Conservation (phyloP, 1,140 invertebrate genomes). For the Drosophila serrata region DNA sequence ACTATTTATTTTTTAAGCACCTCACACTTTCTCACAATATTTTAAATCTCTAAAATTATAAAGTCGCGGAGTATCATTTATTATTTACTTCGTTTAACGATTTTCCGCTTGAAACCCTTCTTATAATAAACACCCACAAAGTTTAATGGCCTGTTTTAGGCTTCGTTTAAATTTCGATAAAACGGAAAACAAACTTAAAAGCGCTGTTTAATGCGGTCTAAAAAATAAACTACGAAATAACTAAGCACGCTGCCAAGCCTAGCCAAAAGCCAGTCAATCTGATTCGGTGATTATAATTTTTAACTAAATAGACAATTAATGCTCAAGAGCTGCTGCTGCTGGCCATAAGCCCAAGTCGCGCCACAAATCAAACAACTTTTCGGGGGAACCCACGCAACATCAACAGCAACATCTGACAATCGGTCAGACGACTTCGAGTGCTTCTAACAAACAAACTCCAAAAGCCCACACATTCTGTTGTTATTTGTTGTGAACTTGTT, state of each 20-base stretch:
- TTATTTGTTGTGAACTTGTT: conserved; percentile 73
- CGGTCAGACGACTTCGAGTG: conserved; percentile 71
- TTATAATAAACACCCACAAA: conserved; percentile 42
- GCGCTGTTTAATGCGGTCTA: conserved; percentile 3
- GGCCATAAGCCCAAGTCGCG: conserved; percentile 30
- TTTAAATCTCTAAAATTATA: not conserved
- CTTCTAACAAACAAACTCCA: conserved; percentile 69
- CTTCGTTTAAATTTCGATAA: conserved; percentile 30
- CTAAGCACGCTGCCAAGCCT: conserved; percentile 5
- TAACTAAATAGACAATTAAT: conserved; percentile 73
- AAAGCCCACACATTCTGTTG: conserved; percentile 64
- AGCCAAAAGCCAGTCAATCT: conserved; percentile 14
- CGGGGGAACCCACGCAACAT: conserved; percentile 60
- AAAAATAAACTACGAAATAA: conserved; percentile 8
- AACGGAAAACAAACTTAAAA: conserved; percentile 16
- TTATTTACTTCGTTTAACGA: not conserved
- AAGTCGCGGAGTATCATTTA: no score
- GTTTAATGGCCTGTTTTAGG: conserved; percentile 15
- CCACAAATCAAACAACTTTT: conserved; percentile 76
- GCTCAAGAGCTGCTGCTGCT: conserved; percentile 35
- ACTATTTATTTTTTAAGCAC: not conserved
- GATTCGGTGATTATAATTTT: conserved; percentile 62
- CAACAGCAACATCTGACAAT: conserved; percentile 55
- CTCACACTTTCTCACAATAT: not conserved
- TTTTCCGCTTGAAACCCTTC: conserved; percentile 2